These are phyloP conservation scores for Phenacoccus solenopsis DNA, from an alignment of 1,140 invertebrate genomes.

Conservation along the genomic window DNA sequence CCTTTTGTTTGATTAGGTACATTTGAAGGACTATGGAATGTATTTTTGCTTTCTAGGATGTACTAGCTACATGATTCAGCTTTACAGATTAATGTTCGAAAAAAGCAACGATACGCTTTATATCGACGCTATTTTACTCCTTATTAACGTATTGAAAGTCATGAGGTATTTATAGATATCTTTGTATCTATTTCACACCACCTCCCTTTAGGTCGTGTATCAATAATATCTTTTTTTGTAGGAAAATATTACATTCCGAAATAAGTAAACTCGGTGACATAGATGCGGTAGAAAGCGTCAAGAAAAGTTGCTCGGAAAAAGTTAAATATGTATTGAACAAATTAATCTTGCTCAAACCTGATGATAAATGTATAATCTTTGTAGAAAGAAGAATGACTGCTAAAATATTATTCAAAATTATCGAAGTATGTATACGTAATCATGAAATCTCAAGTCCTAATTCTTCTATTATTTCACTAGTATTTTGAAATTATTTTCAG, in stretches of 20 bases:
- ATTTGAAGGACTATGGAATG: neutral
- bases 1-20: neutral
- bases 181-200: neutral
- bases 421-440: conserved; percentile 46
- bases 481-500: neutral
- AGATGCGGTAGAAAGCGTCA: conserved; percentile 32
- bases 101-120: conserved; percentile 20
- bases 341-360: conserved; percentile 35
- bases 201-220: too few species aligned
- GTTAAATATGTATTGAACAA: conserved; percentile 41
- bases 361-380: conserved; percentile 52
- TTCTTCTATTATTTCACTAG: too few species aligned
- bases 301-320: conserved; percentile 43
- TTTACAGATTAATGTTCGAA: conserved; percentile 25
- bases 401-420: conserved; percentile 58
- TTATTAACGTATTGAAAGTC: neutral
- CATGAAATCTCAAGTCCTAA: too few species aligned
- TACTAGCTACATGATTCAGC: conserved; percentile 21
- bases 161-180: neutral
- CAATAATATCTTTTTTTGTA: conserved; percentile 30
- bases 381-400: conserved; percentile 62
- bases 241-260: conserved; percentile 30
- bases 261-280: conserved; percentile 21
- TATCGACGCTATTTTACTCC: neutral
- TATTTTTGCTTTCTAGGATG: neutral